These are phyloP conservation scores for Sebastes iracundus DNA, from an alignment of 2,797 vertebrate genomes.

Conservation along the genomic window DNA sequence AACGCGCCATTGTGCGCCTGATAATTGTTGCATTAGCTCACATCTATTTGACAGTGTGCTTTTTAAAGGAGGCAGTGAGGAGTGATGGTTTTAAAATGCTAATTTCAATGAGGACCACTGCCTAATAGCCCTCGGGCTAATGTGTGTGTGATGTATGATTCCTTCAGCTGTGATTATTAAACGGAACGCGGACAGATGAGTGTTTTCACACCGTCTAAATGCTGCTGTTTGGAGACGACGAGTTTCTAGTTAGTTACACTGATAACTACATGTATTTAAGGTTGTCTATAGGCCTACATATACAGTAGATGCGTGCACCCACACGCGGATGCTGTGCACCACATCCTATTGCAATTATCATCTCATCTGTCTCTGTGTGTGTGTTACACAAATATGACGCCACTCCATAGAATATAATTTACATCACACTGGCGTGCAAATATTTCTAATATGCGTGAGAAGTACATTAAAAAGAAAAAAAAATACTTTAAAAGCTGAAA, in stretches of 20 bases:
- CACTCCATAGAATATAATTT: neutral
- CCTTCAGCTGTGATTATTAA: slow-evolving; percentile 83
- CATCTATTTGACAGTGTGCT: slow-evolving; percentile 44
- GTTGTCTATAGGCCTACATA: neutral
- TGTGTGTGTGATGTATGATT: slow-evolving; percentile 79
- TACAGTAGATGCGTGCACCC: neutral
- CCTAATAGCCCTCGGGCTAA: slow-evolving; percentile 79
- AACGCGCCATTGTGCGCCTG: slow-evolving; percentile 30
- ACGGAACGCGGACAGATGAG: slow-evolving; percentile 60
- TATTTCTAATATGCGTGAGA: neutral
- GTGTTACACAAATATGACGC: neutral
- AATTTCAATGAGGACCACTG: slow-evolving; percentile 75
- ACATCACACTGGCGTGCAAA: neutral
- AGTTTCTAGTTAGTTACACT: slow-evolving; percentile 34
- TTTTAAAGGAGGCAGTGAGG: slow-evolving; percentile 51
- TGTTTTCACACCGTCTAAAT: slow-evolving; percentile 24
- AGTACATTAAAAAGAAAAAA: neutral
- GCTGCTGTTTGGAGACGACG: slow-evolving; percentile 29
- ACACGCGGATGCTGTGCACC: slow-evolving; percentile 1
- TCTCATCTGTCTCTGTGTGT: neutral
- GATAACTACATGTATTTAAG: slow-evolving; percentile 40
- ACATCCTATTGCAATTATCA: slow-evolving; percentile 31
- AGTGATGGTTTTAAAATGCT: slow-evolving; percentile 79
- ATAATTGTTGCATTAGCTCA: slow-evolving; percentile 66
- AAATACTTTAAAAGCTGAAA: neutral